phyloP scores from a whole-genome alignment of 2,888 invertebrate genomes.

The Yponomeuta evonymella region DNA sequence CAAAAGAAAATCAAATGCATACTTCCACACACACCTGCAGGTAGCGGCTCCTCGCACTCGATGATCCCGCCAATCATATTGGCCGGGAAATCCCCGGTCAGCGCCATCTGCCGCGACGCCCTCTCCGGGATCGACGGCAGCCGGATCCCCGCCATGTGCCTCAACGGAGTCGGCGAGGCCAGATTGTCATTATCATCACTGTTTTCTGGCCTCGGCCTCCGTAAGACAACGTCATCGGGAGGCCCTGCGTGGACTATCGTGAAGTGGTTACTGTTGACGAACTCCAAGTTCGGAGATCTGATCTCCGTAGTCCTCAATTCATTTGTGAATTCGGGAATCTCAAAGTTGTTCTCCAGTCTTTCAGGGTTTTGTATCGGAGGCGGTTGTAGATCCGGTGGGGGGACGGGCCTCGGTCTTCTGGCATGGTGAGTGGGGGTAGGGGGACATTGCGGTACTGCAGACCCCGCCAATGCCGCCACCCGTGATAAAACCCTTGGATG shows the following conservation, averaged over 20 bases:
- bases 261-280: constrained; percentile 75
- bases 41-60: constrained; percentile 87
- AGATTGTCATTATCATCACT: constrained; percentile 64
- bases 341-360: constrained; percentile 51
- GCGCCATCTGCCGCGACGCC: constrained; percentile 73
- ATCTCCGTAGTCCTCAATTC: constrained; percentile 71
- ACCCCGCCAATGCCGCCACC: constrained; percentile 75
- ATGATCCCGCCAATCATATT: constrained; percentile 75
- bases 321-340: constrained; percentile 68
- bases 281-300: constrained; percentile 72
- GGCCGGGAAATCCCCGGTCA: constrained; percentile 72
- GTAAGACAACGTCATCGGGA: constrained; percentile 66
- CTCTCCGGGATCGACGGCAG: constrained; percentile 89
- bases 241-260: constrained; percentile 71
- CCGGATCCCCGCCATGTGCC: constrained; percentile 84
- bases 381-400: constrained; percentile 73
- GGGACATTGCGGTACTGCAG: constrained; percentile 82
- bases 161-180: constrained; percentile 78
- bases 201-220: constrained; percentile 57
- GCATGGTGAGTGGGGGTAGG: constrained; percentile 93
- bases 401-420: constrained; percentile 78
- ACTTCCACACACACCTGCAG: constrained; percentile 77
- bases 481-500: constrained; percentile 79
- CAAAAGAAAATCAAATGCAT: neutral
- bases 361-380: constrained; percentile 64